Conservation (phyloP, 2,797 vertebrate species). For the Sphenodon punctatus region DNA sequence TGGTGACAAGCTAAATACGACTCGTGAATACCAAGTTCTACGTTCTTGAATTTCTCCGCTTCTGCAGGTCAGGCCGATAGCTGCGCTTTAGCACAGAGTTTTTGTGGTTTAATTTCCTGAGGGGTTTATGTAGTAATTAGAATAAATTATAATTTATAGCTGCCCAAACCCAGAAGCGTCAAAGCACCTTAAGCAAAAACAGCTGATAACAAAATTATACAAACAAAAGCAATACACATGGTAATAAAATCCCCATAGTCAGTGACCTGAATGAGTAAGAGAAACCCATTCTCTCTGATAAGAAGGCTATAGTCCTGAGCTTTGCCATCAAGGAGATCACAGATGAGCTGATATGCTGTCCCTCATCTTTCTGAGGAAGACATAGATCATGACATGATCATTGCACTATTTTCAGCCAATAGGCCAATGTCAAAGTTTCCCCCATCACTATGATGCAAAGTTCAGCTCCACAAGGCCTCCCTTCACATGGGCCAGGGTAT, state of each 20-base stretch:
- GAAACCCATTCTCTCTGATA: background rate
- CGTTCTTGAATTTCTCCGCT: background rate
- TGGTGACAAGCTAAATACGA: too few relatives aligned
- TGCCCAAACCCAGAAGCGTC: slow-evolving; percentile 21
- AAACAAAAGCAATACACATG: background rate
- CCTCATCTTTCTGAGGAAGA: background rate
- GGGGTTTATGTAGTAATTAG: slow-evolving; percentile 48
- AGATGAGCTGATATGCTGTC: background rate
- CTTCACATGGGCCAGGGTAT: too few relatives aligned
- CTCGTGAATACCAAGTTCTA: too few relatives aligned
- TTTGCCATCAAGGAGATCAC: background rate
- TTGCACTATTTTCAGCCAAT: too few relatives aligned
- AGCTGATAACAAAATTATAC: background rate
- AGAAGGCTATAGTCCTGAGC: background rate
- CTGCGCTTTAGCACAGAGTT: background rate
- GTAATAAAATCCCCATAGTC: background rate
- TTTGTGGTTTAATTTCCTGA: slow-evolving; percentile 34
- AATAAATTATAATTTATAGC: slow-evolving; percentile 53
- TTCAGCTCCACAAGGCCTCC: too few relatives aligned
- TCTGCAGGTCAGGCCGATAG: slow-evolving; percentile 10
- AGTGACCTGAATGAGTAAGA: background rate
- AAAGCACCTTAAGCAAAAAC: slow-evolving; percentile 22
- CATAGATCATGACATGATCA: background rate
- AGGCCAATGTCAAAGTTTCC: too few relatives aligned
- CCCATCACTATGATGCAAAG: too few relatives aligned